A percentile compares a stretch with the other conserved stretches of the same genome.
These are phyloP conservation scores for Sorex araneus DNA, from an alignment of 2,113 vertebrate genomes.

Conservation along the genomic window DNA sequence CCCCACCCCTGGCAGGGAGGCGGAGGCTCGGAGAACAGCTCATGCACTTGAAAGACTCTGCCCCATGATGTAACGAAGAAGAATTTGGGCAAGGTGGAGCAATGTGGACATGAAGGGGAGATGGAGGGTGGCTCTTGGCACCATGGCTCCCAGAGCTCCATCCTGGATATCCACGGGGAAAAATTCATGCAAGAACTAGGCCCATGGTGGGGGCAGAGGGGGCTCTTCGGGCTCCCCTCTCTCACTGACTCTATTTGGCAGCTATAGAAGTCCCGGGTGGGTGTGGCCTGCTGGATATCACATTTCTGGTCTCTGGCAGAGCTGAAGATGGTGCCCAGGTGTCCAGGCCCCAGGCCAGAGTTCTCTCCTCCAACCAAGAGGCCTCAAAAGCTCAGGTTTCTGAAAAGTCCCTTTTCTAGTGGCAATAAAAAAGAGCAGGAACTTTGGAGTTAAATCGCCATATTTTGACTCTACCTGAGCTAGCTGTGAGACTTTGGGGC, in stretches of 20 bases:
- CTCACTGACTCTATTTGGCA: neutral
- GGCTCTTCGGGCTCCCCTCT: neutral
- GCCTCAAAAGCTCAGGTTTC: conserved; percentile 66
- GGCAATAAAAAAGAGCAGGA: neutral
- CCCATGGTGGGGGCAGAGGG: neutral
- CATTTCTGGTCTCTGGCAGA: neutral
- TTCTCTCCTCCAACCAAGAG: conserved; percentile 6
- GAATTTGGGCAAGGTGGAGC: neutral
- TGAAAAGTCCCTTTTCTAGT: conserved; percentile 61
- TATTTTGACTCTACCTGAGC: neutral
- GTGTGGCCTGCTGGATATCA: neutral
- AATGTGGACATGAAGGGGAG: neutral
- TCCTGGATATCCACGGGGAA: neutral
- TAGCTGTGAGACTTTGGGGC: neutral
- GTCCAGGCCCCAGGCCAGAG: neutral
- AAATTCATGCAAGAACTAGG: neutral
- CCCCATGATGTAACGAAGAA: neutral
- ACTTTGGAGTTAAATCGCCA: neutral
- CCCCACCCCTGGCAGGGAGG: neutral
- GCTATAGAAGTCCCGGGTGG: conserved; percentile 2
- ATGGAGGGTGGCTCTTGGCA: neutral
- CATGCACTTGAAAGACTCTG: neutral
- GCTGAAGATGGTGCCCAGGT: neutral
- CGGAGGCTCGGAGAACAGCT: neutral
- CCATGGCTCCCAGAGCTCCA: neutral